Conservation (phyloP, 1,140 invertebrate species). For the Drosophila fuyamai region DNA sequence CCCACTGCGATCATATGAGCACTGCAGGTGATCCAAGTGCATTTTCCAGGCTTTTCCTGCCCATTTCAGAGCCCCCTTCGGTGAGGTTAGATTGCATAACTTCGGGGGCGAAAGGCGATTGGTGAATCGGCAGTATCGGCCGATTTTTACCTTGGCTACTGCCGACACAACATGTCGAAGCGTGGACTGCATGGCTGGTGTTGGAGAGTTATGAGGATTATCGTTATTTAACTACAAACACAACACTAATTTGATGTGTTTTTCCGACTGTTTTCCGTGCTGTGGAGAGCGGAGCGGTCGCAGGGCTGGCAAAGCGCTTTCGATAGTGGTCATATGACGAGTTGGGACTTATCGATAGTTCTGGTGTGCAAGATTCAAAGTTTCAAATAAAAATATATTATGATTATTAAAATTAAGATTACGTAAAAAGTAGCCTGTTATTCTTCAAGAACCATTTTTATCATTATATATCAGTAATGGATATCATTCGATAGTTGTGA, state of each 20-base stretch:
- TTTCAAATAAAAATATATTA: too few relatives aligned
- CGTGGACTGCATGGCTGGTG: conserved; percentile 74
- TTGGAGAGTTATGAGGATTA: conserved; percentile 26
- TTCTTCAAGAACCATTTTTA: too few relatives aligned
- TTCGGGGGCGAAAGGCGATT: conserved; percentile 18
- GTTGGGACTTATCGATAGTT: conserved; percentile 10
- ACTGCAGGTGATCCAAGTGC: neutral
- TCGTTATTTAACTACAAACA: conserved; percentile 40
- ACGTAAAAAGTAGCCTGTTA: too few relatives aligned
- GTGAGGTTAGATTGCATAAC: conserved; percentile 84
- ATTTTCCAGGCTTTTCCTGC: conserved; percentile 42
- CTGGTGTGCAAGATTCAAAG: too few relatives aligned
- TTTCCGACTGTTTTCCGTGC: conserved; percentile 47
- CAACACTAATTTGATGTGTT: conserved; percentile 55
- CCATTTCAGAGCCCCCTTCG: conserved; percentile 43
- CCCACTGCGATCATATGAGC: neutral
- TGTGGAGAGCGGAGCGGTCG: conserved; percentile 30
- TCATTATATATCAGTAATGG: too few relatives aligned
- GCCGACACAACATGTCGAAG: conserved; percentile 63
- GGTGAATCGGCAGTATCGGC: conserved; percentile 1
- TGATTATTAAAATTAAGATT: too few relatives aligned
- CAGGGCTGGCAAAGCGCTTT: conserved; percentile 25
- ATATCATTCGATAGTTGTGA: too few relatives aligned
- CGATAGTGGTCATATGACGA: conserved; percentile 39
- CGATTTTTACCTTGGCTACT: conserved; percentile 70